Percentiles rank a stretch among this genome's conserved stretches.
Evolutionary conservation across 2,797 vertebrate genomes (phyloP).

Genomic region (Myotis findleyi): DNA sequence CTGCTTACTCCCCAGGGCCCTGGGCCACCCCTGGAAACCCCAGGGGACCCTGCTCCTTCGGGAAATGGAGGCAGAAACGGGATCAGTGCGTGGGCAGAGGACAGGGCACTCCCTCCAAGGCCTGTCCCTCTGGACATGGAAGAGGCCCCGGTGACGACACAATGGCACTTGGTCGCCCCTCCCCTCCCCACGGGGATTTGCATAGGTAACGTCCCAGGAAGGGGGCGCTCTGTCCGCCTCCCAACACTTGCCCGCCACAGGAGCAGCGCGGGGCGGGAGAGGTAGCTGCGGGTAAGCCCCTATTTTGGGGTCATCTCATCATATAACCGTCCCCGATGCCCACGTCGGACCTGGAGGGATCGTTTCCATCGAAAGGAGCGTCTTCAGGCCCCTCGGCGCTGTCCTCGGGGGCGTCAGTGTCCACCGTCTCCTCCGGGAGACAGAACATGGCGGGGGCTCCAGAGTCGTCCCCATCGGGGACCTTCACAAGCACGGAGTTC

Average conservation of each 20-base stretch:
- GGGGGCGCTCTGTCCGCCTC: accelerated
- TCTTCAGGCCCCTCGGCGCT: background rate
- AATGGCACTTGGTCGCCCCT: accelerated
- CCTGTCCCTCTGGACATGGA: background rate
- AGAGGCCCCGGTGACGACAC: background rate
- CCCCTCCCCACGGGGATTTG: background rate
- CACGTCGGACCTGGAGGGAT: constrained; percentile 60
- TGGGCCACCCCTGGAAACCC: background rate
- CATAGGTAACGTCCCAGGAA: background rate
- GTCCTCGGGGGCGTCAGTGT: background rate
- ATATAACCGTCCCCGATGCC: constrained; percentile 79
- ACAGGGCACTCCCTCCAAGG: background rate
- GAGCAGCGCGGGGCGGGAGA: background rate
- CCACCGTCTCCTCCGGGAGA: background rate
- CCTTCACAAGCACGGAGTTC: constrained; percentile 81
- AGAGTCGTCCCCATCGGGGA: background rate
- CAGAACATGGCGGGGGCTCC: background rate
- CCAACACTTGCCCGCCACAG: background rate
- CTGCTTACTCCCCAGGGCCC: background rate
- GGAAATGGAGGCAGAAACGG: background rate
- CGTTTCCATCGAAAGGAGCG: constrained; percentile 64
- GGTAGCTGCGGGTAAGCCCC: background rate
- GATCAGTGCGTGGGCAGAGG: background rate
- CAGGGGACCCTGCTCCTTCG: background rate
- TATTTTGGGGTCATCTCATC: constrained; percentile 72